Evolutionary conservation across 2,113 vertebrate species (phyloP).

Genomic region (Corythornis cristatus): DNA sequence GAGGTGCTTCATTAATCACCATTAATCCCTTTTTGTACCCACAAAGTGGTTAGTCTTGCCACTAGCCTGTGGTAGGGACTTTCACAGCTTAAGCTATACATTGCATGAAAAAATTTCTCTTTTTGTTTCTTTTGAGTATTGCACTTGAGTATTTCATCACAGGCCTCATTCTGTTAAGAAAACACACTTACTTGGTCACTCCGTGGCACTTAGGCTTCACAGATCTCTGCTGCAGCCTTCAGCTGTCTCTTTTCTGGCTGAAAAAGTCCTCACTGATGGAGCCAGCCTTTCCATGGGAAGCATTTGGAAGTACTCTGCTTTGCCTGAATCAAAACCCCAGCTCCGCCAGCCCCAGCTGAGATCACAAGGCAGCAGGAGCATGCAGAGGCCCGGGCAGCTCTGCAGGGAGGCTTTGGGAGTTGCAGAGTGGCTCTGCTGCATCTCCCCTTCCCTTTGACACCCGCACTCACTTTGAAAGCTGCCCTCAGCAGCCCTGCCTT

Average conservation of each 20-base stretch:
- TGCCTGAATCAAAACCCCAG: slow-evolving; percentile 28
- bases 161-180: neutral
- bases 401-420: neutral
- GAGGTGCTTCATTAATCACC: neutral
- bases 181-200: neutral
- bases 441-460: neutral
- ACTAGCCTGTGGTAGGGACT: neutral
- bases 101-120: neutral
- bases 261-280: neutral
- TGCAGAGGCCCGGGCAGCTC: neutral
- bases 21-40: neutral
- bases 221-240: neutral
- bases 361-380: slow-evolving; percentile 28
- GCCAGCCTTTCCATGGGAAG: neutral
- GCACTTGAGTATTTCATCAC: neutral
- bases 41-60: neutral
- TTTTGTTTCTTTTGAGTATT: neutral
- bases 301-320: slow-evolving; percentile 3
- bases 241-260: neutral
- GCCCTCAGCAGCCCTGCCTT: neutral
- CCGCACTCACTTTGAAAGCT: neutral
- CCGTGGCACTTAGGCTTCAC: neutral
- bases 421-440: neutral
- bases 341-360: slow-evolving; percentile 17
- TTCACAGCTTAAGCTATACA: neutral